phyloP scores from a whole-genome alignment of 2,888 invertebrate genomes.

The Dione vanillae region DNA sequence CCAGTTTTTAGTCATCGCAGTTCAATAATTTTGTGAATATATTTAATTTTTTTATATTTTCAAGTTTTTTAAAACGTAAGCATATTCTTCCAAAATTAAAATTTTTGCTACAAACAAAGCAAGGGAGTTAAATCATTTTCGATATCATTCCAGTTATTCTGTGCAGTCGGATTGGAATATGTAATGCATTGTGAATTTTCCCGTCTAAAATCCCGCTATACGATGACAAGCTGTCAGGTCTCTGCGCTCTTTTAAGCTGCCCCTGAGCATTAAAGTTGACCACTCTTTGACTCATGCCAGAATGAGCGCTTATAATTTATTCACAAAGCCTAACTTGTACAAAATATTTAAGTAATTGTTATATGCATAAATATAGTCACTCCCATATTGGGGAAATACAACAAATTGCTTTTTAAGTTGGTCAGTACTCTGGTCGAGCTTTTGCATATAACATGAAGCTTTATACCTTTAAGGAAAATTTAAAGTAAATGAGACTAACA shows the following conservation, averaged over 20 bases:
- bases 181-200: slow-evolving; percentile 19
- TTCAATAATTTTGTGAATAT: too few species aligned
- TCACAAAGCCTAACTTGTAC: slow-evolving; percentile 7
- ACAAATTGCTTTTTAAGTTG: too few species aligned
- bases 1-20: too few species aligned
- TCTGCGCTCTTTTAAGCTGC: slow-evolving; percentile 26
- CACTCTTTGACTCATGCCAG: slow-evolving; percentile 19
- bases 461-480: too few species aligned
- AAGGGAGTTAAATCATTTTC: not conserved
- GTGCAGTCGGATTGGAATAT: slow-evolving; percentile 13
- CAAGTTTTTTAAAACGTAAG: too few species aligned
- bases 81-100: too few species aligned
- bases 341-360: slow-evolving; percentile 4
- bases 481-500: too few species aligned
- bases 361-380: not conserved
- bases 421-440: too few species aligned
- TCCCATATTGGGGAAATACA: not conserved
- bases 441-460: too few species aligned
- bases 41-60: too few species aligned
- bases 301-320: slow-evolving; percentile 17
- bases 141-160: slow-evolving; percentile 3
- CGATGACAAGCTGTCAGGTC: slow-evolving; percentile 28
- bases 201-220: slow-evolving; percentile 1
- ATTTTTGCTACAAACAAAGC: too few species aligned
- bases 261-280: slow-evolving; percentile 23